Conservation (phyloP, 92 coral and sea anemone species). For the Epizoanthus stellaris region DNA sequence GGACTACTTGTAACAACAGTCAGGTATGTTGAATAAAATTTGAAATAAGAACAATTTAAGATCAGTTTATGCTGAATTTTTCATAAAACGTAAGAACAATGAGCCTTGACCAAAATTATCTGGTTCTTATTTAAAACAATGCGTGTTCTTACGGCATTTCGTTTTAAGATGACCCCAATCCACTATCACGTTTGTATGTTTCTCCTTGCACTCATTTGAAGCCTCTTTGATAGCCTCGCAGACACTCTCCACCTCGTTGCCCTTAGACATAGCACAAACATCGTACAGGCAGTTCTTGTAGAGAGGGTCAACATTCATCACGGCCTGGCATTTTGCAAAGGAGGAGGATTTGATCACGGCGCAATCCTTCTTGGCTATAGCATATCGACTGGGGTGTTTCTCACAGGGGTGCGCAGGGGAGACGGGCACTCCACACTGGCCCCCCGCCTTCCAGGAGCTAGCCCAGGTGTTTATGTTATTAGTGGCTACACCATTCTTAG, state of each 20-base stretch:
- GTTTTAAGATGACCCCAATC: conserved; percentile 31
- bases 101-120: too few relatives aligned
- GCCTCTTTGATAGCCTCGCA: conserved; percentile 48
- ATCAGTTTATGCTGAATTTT: too few relatives aligned
- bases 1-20: too few relatives aligned
- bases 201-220: conserved; percentile 9
- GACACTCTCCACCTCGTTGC: not conserved
- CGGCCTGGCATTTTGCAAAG: conserved; percentile 10
- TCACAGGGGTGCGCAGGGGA: conserved; percentile 43
- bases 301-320: not conserved
- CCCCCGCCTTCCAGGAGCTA: conserved; percentile 35
- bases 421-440: conserved; percentile 36
- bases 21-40: too few relatives aligned
- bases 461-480: not conserved
- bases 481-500: not conserved
- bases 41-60: too few relatives aligned
- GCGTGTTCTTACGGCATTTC: conserved; percentile 8
- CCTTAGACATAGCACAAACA: not conserved
- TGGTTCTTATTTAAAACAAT: too few relatives aligned
- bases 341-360: conserved; percentile 6
- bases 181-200: not conserved
- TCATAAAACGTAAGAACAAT: too few relatives aligned
- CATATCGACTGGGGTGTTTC: not conserved
- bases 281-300: conserved; percentile 22
- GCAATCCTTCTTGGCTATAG: conserved; percentile 6